Base-by-base conservation (phyloP, 2,888 invertebrate species). In the Sceliomorpha sp. region DNA sequence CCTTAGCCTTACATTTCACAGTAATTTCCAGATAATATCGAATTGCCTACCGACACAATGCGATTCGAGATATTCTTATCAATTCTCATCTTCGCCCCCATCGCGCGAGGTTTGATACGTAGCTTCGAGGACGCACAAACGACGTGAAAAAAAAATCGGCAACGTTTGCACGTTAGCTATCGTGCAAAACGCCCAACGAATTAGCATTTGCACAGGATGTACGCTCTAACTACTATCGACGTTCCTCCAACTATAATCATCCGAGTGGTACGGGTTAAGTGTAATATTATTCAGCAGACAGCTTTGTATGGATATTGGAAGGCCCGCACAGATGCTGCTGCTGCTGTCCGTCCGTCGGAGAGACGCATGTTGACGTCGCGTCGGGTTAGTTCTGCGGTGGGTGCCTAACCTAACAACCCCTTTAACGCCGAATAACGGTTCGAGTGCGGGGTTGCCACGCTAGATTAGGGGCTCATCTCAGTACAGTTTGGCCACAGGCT, bases 161-260 rank as follows among this genome's bases (percentile, higher is more conserved):
- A 66, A 59, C 58, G 58, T 68, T 56, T 58, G 56, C 63, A 66
- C 68, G 64, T 64, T 53, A 66, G 59, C 62, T 59, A 64, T 70
- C 73, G 73, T 64, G 64, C 62, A 73, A 68, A 68, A 73, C 72
- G 74, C 74, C 76, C 70, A 70, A 74, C 66, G 81, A 84, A 87
- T 87, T 87, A 87, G 86, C 86, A 88, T 88, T 88, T 85, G 84
- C 82, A 83, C 86, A 87, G 87, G 88, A 88, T 88, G 82, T 84
- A 86, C 87, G 88, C 83, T 88, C 87, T 85, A 87, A 88, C 88
- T 88, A 82, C 87, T 88, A 87, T 88, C 88, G 88, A 87, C 86
- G 86, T 83, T 83, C 80, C 81, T 81, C 78, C 81, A 87, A 87
- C 86, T 87, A 88, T 88, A 88, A 88, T 88, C 88, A 87, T 84